Conservation (phyloP, 1,140 invertebrate genomes). For the Nasonia vitripennis region DNA sequence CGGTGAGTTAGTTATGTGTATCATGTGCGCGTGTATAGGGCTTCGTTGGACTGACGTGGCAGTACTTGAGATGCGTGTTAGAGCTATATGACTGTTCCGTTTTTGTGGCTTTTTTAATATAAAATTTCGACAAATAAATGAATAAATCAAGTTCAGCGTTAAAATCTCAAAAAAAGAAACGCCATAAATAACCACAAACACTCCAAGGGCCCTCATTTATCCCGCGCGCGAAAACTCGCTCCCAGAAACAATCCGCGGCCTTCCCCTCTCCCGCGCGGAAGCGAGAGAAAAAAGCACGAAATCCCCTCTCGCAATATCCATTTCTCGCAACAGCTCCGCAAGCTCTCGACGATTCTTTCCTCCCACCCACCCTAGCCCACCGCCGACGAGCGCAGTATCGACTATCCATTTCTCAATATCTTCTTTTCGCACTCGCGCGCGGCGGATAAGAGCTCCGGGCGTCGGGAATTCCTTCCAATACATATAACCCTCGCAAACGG, state of each 20-base stretch:
- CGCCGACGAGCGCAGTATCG: neutral
- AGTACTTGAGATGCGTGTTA: neutral
- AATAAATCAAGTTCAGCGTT: too few species aligned
- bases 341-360: neutral
- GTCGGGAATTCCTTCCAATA: slow-evolving; percentile 25
- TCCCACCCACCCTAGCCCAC: neutral
- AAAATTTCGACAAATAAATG: too few species aligned
- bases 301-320: neutral
- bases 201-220: too few species aligned
- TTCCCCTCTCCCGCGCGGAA: neutral
- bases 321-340: neutral
- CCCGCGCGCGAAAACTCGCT: too few species aligned
- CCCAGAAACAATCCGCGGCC: neutral
- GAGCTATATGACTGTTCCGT: neutral
- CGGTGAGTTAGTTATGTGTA: too few species aligned
- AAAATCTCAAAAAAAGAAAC: too few species aligned
- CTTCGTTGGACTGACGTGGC: neutral
- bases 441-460: neutral
- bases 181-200: too few species aligned
- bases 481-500: slow-evolving; percentile 6
- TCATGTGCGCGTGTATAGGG: too few species aligned
- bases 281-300: neutral
- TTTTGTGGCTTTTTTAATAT: neutral
- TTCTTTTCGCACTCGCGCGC: slow-evolving; percentile 10
- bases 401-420: slow-evolving; percentile 36